Evolutionary conservation across 2,113 vertebrate genomes (phyloP), one percentile per base, ranked within the genome.

Genomic region (Tonatia bakeri): DNA sequence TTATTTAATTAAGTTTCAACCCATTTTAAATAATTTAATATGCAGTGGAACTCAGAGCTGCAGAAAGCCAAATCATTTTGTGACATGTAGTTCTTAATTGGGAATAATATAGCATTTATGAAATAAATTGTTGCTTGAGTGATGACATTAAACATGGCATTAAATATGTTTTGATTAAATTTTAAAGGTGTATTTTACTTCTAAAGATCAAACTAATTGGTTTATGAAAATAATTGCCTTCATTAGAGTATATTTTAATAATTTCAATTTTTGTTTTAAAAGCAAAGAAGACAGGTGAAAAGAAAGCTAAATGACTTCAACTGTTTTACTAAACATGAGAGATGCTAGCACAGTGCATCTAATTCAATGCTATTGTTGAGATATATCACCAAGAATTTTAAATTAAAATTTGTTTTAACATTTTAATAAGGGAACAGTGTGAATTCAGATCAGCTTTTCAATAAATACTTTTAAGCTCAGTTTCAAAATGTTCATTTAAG

Each of bases 1-100:
- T 97, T 97, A 97, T 96, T 98, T 98, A 98, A 98, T 97, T 98
- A 97, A 97, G 52, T 50, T 95, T 96, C 82, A 96, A 64, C 77
- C 11, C 50, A 31, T 94, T 97, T 96, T 94, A 90, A 97, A 97
- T 98, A 97, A 98, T 84, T 97, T 43, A 97, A 96, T 97, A 92
- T 94, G 72, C 97, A 96, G 95, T 97, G 75, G 92, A 97, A 97
- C 54, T 94, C 77, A 97, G 94, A 94, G 77, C 85, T 95, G 28
- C 94, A 95, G 65, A 92, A 67, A 96, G 89, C 70, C 89, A 94
- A 97, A 97, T 97, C 93, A 93, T 96, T 94, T 94, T 72, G 75
- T 52, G 91, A 96, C 56, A 96, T 90, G 83, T 87, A 96, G 50
- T 43, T 64, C 82, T 97, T 97, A 97, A 97, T 95, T 98, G 92